These are phyloP conservation scores for Lomographa bimaculata DNA, from an alignment of 2,888 invertebrate genomes.

Conservation along the genomic window DNA sequence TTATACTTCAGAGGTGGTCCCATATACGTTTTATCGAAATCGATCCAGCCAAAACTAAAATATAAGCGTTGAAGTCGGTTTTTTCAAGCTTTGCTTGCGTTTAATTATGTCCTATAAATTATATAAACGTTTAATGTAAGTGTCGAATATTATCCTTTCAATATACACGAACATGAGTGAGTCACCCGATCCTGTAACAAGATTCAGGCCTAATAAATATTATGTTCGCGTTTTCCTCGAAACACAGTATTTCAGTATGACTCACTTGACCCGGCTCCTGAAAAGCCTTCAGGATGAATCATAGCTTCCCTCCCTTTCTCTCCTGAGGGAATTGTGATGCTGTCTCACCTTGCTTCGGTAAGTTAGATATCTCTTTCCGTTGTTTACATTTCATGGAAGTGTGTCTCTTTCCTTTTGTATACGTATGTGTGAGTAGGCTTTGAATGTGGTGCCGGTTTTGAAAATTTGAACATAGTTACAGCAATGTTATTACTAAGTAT, in stretches of 20 bases:
- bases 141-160: too few species aligned
- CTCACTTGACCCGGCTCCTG: constrained; percentile 15
- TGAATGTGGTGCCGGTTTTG: too few species aligned
- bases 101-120: too few species aligned
- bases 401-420: constrained; percentile 1
- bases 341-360: constrained; percentile 14
- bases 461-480: too few species aligned
- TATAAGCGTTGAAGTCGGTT: too few species aligned
- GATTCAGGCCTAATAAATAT: background rate
- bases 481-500: too few species aligned
- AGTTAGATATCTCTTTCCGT: constrained; percentile 4
- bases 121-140: too few species aligned
- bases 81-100: too few species aligned
- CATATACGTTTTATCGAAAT: too few species aligned
- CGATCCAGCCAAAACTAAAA: too few species aligned
- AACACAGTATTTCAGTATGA: constrained; percentile 25
- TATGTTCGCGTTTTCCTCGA: constrained; percentile 7
- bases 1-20: too few species aligned
- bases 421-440: constrained; percentile 1
- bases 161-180: too few species aligned
- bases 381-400: background rate
- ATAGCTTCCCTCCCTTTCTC: constrained; percentile 23
- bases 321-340: constrained; percentile 6
- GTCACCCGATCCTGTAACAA: constrained; percentile 4
- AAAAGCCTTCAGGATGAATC: constrained; percentile 20